Evolutionary conservation across 1,140 invertebrate genomes (phyloP).

Genomic region (Ceratitis capitata): DNA sequence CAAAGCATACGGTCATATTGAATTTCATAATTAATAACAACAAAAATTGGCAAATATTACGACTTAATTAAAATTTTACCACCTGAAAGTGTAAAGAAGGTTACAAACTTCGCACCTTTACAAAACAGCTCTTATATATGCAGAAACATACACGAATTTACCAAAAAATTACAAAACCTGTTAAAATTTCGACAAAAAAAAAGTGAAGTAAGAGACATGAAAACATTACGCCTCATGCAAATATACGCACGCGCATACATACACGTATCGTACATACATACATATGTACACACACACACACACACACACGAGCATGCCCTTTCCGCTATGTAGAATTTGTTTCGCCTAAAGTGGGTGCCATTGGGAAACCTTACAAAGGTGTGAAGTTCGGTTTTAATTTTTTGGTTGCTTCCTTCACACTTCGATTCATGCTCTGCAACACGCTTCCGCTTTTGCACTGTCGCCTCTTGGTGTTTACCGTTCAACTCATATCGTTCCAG

Average conservation of each 20-base stretch:
- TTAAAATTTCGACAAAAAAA: background rate
- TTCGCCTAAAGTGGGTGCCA: background rate
- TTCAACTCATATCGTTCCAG: background rate
- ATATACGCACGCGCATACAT: background rate
- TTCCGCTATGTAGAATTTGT: too few relatives aligned
- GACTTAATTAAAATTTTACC: background rate
- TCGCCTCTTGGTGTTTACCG: background rate
- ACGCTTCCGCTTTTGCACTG: background rate
- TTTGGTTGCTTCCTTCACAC: background rate
- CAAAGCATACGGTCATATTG: background rate
- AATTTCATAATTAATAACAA: background rate
- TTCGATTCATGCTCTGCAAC: background rate
- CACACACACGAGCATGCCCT: too few relatives aligned
- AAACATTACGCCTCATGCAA: background rate
- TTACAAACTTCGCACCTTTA: background rate
- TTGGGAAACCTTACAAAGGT: conserved; percentile 5
- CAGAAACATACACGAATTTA: background rate
- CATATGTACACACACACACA: background rate
- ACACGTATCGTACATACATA: background rate
- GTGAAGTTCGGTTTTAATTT: conserved; percentile 18
- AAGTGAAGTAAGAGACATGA: background rate
- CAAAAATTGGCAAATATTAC: background rate
- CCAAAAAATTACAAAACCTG: background rate
- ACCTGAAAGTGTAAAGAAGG: background rate
- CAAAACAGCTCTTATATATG: too few relatives aligned